A percentile compares a stretch with the other conserved stretches of the same genome.
Evolutionary conservation across 1,140 invertebrate species (phyloP).

Genomic region (Sesamia nonagrioides): DNA sequence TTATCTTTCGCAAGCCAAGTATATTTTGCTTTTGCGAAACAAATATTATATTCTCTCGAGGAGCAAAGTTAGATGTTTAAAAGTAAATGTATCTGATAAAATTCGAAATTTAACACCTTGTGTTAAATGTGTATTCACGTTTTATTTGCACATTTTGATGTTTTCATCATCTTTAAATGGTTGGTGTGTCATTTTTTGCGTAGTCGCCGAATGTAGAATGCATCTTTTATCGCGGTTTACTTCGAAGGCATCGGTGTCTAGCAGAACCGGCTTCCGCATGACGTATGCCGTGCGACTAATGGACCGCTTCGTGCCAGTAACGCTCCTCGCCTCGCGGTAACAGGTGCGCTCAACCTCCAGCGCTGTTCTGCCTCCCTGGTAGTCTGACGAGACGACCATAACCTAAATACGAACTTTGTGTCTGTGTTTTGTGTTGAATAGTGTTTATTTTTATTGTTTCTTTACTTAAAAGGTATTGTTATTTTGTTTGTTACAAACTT

Average conservation of each 20-base stretch:
- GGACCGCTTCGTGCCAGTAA: conserved; percentile 77
- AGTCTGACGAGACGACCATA: conserved; percentile 46
- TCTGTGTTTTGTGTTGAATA: conserved; percentile 51
- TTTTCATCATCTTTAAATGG: conserved; percentile 38
- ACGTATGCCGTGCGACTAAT: conserved; percentile 80
- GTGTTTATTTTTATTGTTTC: conserved; percentile 29
- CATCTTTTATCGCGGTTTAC: conserved; percentile 69
- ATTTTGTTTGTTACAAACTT: conserved; percentile 26
- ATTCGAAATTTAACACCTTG: conserved; percentile 17
- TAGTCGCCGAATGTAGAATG: conserved; percentile 39
- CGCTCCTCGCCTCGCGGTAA: conserved; percentile 77
- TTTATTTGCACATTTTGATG: conserved; percentile 20
- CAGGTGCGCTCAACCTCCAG: conserved; percentile 75
- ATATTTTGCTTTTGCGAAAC: conserved; percentile 18
- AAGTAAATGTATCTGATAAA: background rate
- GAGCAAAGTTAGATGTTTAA: background rate
- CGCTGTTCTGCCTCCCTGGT: conserved; percentile 67
- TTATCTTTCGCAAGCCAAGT: conserved; percentile 17
- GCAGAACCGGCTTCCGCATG: conserved; percentile 83
- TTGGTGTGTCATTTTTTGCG: conserved; percentile 51
- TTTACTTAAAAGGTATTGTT: conserved; percentile 27
- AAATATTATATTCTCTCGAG: conserved; percentile 24
- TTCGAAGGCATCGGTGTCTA: conserved; percentile 69
- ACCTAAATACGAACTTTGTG: conserved; percentile 50
- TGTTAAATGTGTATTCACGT: conserved; percentile 26